These are phyloP conservation scores for Frankliniella fusca DNA, from an alignment of 2,888 invertebrate species.

Conservation along the genomic window DNA sequence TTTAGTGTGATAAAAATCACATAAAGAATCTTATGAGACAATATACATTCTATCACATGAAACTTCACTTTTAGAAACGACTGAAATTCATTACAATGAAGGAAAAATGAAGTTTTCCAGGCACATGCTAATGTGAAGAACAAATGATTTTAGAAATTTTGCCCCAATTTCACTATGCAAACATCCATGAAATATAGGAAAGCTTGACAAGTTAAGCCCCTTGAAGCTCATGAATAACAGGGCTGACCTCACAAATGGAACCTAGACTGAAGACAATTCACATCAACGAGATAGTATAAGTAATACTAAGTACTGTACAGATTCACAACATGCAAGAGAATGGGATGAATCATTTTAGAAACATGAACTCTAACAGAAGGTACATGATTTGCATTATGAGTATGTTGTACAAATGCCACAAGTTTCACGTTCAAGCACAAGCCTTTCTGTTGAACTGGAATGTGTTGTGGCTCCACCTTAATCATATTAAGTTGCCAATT, in stretches of 20 bases:
- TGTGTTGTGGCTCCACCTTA: conserved; percentile 24
- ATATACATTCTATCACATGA: conserved; percentile 26
- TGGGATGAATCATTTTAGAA: conserved; percentile 24
- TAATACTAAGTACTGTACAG: conserved; percentile 26
- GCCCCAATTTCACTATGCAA: conserved; percentile 24
- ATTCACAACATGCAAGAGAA: conserved; percentile 26
- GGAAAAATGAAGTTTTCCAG: conserved; percentile 26
- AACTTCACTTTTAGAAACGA: conserved; percentile 24
- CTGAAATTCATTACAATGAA: conserved; percentile 26
- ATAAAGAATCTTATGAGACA: conserved; percentile 26
- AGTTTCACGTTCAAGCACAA: conserved; percentile 26
- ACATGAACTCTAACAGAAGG: conserved; percentile 26
- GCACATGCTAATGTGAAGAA: conserved; percentile 25
- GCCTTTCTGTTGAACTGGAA: conserved; percentile 26
- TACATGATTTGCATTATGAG: conserved; percentile 25
- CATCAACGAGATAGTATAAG: conserved; percentile 25
- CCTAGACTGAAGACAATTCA: conserved; percentile 26
- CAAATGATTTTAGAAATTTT: conserved; percentile 25
- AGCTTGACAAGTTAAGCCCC: conserved; percentile 16
- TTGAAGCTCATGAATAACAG: conserved; percentile 17
- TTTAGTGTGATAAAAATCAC: conserved; percentile 25
- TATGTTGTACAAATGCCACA: conserved; percentile 26
- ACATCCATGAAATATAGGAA: conserved; percentile 22
- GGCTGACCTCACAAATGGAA: conserved; percentile 19
- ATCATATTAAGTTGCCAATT: conserved; percentile 17